Percentiles rank a stretch among this genome's conserved stretches.
Conservation (phyloP, 2,888 invertebrate species). For the Pollenia amentaria region DNA sequence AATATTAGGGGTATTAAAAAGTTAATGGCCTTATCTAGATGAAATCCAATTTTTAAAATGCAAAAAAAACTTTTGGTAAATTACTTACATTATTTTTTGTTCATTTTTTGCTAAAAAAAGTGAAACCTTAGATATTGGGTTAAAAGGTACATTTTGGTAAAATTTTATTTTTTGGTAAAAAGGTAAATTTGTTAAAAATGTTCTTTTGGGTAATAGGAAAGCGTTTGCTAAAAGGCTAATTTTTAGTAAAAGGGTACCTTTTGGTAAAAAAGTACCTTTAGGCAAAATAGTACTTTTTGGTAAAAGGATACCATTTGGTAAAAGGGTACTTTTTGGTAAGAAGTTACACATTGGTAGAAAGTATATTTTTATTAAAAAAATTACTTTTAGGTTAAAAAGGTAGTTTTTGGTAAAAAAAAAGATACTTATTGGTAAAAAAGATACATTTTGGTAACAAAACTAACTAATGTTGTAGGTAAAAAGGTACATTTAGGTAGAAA, state of each 20-base stretch:
- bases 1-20: slow-evolving; percentile 20
- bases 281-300: background rate
- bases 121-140: background rate
- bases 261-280: background rate
- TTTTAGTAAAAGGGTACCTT: background rate
- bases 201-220: background rate
- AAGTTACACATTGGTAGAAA: no score
- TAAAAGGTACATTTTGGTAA: background rate
- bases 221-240: background rate
- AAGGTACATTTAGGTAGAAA: no score
- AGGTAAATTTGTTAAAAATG: background rate
- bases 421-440: background rate
- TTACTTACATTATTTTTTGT: no score
- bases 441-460: background rate
- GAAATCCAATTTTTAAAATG: no score
- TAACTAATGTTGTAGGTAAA: background rate
- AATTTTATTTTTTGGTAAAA: background rate
- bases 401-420: background rate
- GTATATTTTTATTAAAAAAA: background rate
- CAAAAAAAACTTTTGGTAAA: no score
- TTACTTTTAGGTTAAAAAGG: background rate
- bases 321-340: background rate
- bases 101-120: no score
- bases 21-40: background rate
- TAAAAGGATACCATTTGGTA: background rate